Conservation (phyloP, 2,888 invertebrate genomes). For the Hydraecia micacea region DNA sequence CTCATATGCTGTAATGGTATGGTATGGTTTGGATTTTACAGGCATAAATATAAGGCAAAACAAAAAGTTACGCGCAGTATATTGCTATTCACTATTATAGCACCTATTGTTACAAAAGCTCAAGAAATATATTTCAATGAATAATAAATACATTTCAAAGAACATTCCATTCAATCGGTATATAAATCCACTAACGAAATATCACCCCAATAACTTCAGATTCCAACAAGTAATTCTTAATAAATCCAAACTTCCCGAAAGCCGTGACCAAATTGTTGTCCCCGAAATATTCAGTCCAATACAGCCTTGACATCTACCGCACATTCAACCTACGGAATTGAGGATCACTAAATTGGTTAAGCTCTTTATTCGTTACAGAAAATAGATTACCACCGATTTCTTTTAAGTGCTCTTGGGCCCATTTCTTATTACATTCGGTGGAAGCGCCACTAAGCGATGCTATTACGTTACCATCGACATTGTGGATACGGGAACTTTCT, state of each 20-base stretch:
- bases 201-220: conserved; percentile 24
- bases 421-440: conserved; percentile 75
- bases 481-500: conserved; percentile 38
- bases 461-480: conserved; percentile 66
- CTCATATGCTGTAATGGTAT: not conserved
- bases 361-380: conserved; percentile 78
- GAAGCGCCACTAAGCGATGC: conserved; percentile 60
- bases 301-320: conserved; percentile 61
- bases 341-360: conserved; percentile 80
- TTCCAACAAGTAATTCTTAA: conserved; percentile 19
- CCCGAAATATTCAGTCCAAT: conserved; percentile 37
- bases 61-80: too few species aligned
- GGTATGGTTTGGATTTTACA: not conserved
- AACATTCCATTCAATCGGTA: not conserved
- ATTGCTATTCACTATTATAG: not conserved
- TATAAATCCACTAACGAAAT: not conserved
- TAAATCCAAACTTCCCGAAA: conserved; percentile 36
- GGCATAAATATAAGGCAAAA: not conserved
- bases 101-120: too few species aligned
- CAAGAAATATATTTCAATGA: not conserved
- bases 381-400: conserved; percentile 81
- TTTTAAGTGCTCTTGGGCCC: conserved; percentile 75
- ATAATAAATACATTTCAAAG: not conserved
- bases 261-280: conserved; percentile 21
- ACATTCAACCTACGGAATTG: conserved; percentile 73